Conservation (phyloP, 2,888 invertebrate genomes). For the Nemurella pictetii region DNA sequence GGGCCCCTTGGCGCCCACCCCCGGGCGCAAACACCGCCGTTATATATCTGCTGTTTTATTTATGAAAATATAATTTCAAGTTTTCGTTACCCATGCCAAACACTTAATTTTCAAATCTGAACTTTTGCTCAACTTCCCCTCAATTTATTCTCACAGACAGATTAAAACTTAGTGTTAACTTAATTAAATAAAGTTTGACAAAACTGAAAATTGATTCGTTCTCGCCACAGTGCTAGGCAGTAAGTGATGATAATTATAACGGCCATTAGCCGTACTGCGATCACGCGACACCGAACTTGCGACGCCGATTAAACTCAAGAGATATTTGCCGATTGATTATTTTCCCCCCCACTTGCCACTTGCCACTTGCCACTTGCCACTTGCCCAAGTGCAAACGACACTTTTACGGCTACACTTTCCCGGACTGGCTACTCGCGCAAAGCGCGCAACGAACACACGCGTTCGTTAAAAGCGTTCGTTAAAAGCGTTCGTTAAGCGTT, state of each 20-base stretch:
- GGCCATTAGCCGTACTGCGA: too few relatives aligned
- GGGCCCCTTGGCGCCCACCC: not conserved
- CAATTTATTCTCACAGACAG: slow-evolving; percentile 21
- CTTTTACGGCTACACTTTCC: too few relatives aligned
- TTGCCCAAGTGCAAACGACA: too few relatives aligned
- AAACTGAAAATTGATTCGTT: slow-evolving; percentile 17
- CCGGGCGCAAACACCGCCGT: not conserved
- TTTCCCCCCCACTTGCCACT: too few relatives aligned
- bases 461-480: too few relatives aligned
- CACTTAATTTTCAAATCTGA: slow-evolving; percentile 24
- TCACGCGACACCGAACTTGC: too few relatives aligned
- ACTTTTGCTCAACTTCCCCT: slow-evolving; percentile 14
- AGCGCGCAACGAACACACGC: too few relatives aligned
- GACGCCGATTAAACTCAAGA: too few relatives aligned
- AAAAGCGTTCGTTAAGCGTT: too few relatives aligned
- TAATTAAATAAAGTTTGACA: slow-evolving; percentile 25
- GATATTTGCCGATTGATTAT: not conserved
- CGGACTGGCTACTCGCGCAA: too few relatives aligned
- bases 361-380: too few relatives aligned
- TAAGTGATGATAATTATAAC: not conserved
- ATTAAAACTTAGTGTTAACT: slow-evolving; percentile 23
- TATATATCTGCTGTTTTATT: slow-evolving; percentile 13
- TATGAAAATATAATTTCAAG: slow-evolving; percentile 21
- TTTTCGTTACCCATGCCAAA: slow-evolving; percentile 17
- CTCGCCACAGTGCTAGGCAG: not conserved